Percentiles rank a stretch among this genome's conserved stretches.
These are phyloP conservation scores for Coendou prehensilis DNA, from an alignment of 2,797 vertebrate species.

Conservation along the genomic window DNA sequence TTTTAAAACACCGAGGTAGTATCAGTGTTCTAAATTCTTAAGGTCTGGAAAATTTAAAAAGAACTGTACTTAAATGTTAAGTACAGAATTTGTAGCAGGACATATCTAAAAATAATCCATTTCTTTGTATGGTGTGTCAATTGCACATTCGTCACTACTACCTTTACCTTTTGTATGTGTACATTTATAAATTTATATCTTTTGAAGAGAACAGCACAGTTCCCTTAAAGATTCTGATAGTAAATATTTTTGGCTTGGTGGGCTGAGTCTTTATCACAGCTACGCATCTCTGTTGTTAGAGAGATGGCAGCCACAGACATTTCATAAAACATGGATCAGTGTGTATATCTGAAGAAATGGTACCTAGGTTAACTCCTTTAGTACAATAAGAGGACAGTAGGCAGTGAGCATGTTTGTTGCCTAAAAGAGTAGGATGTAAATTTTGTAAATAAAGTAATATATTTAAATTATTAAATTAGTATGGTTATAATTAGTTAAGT, in stretches of 20 bases:
- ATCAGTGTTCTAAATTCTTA: background rate
- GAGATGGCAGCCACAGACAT: background rate
- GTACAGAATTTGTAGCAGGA: background rate
- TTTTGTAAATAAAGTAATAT: background rate
- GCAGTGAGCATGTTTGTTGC: background rate
- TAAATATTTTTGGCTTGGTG: background rate
- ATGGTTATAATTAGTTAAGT: background rate
- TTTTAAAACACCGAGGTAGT: constrained; percentile 2
- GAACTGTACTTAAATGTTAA: background rate
- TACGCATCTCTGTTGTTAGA: background rate
- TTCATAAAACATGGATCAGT: background rate
- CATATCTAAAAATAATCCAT: background rate
- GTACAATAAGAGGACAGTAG: background rate
- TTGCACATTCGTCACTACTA: background rate
- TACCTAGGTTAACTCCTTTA: background rate
- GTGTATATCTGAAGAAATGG: background rate
- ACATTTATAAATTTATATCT: background rate
- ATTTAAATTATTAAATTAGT: background rate
- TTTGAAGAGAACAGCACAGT: background rate
- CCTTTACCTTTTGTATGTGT: background rate
- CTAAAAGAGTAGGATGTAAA: background rate
- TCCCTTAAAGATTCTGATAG: background rate
- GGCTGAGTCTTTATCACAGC: background rate
- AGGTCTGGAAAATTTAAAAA: background rate
- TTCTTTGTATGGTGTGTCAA: background rate